Evolutionary conservation across 2,113 vertebrate genomes (phyloP).

Genomic region (Lynx canadensis): DNA sequence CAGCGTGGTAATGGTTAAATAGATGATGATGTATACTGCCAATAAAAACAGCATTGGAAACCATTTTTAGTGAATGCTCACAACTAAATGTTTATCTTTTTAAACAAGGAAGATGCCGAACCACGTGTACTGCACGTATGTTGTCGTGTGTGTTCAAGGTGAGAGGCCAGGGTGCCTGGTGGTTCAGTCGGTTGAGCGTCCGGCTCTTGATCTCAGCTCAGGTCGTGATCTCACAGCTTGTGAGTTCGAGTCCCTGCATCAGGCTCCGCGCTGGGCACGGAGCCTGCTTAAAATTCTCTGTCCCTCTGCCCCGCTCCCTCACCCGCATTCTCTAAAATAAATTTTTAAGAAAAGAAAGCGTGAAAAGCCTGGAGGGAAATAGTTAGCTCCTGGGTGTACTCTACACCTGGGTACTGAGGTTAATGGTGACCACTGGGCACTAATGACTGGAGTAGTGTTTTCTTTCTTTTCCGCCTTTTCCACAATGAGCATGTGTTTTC

Average conservation of each 20-base stretch:
- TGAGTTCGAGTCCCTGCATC: too few species aligned
- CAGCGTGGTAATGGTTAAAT: neutral
- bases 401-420: neutral
- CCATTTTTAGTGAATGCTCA: neutral
- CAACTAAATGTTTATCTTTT: neutral
- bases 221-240: too few species aligned
- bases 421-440: neutral
- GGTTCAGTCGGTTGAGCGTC: too few species aligned
- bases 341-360: too few species aligned
- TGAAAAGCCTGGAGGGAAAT: neutral
- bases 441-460: neutral
- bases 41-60: neutral
- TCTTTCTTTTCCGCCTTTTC: neutral
- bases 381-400: neutral
- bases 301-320: too few species aligned
- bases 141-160: neutral
- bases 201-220: too few species aligned
- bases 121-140: neutral
- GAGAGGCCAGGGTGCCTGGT: neutral
- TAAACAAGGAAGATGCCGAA: neutral
- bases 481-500: neutral
- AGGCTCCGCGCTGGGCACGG: accelerated
- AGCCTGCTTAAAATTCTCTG: too few species aligned
- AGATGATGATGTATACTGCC: neutral
- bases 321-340: too few species aligned